Evolutionary conservation across 2,888 invertebrate genomes (phyloP), one percentile per base, ranked within the genome.

Genomic region (Chaetogeoica ovagalla): DNA sequence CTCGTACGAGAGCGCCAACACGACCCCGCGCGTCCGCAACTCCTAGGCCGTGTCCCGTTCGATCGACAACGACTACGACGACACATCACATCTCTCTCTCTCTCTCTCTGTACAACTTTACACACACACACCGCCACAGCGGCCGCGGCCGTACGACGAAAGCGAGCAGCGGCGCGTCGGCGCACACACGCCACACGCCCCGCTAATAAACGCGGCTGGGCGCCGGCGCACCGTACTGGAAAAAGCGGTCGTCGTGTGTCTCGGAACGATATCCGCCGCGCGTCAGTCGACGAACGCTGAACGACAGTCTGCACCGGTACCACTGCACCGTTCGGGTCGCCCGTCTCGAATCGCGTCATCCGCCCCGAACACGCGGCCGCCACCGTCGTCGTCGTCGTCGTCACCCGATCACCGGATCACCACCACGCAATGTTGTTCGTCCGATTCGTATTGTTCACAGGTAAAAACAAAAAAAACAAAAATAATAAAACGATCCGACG

Each of bases 241-340:
- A n/a, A 1, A 4, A 30, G 39, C 71, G 57, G 15, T 52, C 73
- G 62, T 52, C 73, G 19, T 19, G 55, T 13, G 62, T n/a, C n/a
- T n/a, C 30, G 30, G 30, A 30, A 2, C 39, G 39, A 39, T 43
- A 6, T 43, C 37, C 30, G 73, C 9, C 52, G 73, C 55, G 37
- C 55, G 52, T 57, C 74, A 74, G 74, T 74, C 74, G 57, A 65
- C 74, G 65, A 55, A 66, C 65, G 30, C 30, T 30, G 30, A 30
- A 30, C 1, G 30, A 62, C 74, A 74, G 55, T 66, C 37, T 57
- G 65, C 74, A 57, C 65, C 74, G 74, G 74, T 57, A 74, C 74
- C 60, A 30, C 52, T 11, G 13, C 13, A 3, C 74, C 39, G 39
- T n/a, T 2, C 65, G 55, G 55, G 59, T 9, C 39, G 57, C 59